Evolutionary conservation across 2,888 invertebrate species (phyloP).

Genomic region (Apamea monoglypha): DNA sequence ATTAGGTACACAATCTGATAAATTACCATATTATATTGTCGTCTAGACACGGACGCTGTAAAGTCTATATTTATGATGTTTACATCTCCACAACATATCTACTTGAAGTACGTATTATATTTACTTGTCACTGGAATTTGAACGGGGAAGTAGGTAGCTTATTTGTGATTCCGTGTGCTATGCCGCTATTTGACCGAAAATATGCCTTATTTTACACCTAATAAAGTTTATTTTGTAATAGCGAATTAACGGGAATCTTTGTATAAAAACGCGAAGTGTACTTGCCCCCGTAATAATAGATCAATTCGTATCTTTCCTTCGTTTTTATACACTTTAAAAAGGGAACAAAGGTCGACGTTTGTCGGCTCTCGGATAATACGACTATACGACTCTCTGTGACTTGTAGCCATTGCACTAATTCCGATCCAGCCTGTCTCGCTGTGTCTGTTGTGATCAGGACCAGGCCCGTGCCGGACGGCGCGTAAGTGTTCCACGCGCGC

Average conservation of each 20-base stretch:
- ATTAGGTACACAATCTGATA: constrained; percentile 44
- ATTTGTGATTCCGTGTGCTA: constrained; percentile 17
- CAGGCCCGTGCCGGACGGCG: too few relatives aligned
- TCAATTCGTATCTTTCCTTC: not conserved
- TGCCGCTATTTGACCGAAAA: not conserved
- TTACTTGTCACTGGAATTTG: constrained; percentile 51
- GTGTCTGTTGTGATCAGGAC: too few relatives aligned
- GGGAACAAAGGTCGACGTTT: constrained; percentile 39
- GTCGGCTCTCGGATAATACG: not conserved
- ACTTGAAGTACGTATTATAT: constrained; percentile 27
- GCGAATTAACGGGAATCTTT: constrained; percentile 2
- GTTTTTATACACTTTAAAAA: constrained; percentile 18
- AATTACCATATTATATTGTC: constrained; percentile 11
- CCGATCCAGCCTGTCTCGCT: too few relatives aligned
- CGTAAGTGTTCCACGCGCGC: too few relatives aligned
- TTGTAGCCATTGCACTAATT: not conserved
- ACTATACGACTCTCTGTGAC: not conserved
- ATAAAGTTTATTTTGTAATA: constrained; percentile 1
- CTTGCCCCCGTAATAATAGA: not conserved
- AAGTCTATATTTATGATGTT: constrained; percentile 50
- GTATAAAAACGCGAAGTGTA: not conserved
- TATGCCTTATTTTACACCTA: not conserved
- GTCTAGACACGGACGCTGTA: constrained; percentile 45
- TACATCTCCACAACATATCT: constrained; percentile 42
- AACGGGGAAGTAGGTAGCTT: constrained; percentile 38